Percentiles rank a stretch among this genome's conserved stretches.
Evolutionary conservation across 2,888 invertebrate genomes (phyloP).

Genomic region (Argynnis bischoffii): DNA sequence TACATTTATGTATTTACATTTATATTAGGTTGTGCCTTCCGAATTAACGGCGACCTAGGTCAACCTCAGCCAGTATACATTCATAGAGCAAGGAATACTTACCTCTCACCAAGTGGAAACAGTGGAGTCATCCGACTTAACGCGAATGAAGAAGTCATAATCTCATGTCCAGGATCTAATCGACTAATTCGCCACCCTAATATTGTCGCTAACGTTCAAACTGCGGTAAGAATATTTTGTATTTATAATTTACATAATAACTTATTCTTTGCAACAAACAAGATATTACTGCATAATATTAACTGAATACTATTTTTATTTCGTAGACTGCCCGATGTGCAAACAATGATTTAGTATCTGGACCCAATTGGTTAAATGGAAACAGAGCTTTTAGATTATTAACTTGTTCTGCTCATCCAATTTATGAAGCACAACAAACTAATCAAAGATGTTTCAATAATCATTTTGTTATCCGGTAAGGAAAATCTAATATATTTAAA

Average conservation of each 20-base stretch:
- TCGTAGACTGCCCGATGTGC: constrained; percentile 64
- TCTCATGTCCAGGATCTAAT: constrained; percentile 65
- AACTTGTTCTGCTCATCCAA: constrained; percentile 64
- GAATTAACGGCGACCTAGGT: constrained; percentile 74
- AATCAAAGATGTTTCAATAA: constrained; percentile 66
- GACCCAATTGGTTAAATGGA: constrained; percentile 62
- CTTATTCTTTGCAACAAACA: too few relatives aligned
- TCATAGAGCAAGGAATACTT: constrained; percentile 55
- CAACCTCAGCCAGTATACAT: constrained; percentile 84
- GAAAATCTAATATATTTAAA: too few relatives aligned
- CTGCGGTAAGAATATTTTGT: constrained; percentile 53
- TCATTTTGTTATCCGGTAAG: constrained; percentile 68
- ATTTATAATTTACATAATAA: not conserved
- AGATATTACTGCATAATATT: too few relatives aligned
- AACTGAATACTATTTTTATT: not conserved
- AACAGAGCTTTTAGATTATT: constrained; percentile 64
- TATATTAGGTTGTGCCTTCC: constrained; percentile 63
- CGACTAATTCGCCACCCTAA: constrained; percentile 62
- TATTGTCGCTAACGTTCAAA: constrained; percentile 48
- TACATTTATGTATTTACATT: not conserved
- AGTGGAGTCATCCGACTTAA: constrained; percentile 57
- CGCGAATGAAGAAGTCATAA: constrained; percentile 56
- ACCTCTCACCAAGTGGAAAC: constrained; percentile 58
- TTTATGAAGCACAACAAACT: constrained; percentile 65
- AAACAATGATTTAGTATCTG: constrained; percentile 55